Conservation (phyloP, 1,140 invertebrate genomes). For the Atta texana region DNA sequence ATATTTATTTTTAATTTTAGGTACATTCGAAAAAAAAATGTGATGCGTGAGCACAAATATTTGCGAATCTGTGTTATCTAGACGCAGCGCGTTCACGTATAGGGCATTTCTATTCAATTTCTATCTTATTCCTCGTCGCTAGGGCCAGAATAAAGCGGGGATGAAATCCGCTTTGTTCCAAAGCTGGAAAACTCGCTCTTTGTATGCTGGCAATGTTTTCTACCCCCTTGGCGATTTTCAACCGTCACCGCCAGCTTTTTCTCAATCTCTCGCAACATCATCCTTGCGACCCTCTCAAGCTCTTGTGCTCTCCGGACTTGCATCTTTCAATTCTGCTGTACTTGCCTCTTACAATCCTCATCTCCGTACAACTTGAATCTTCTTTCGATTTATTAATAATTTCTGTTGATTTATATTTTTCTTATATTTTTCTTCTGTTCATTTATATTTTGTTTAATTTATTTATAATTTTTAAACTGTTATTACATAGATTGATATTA, state of each 20-base stretch:
- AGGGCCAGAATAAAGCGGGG: neutral
- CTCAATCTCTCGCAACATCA: conserved; percentile 25
- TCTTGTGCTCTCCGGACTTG: neutral
- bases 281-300: neutral
- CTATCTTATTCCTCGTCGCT: conserved; percentile 10
- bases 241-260: conserved; percentile 18
- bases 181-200: conserved; percentile 30
- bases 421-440: conserved; percentile 1
- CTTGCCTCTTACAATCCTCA: neutral
- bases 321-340: conserved; percentile 6
- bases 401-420: conserved; percentile 11
- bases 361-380: neutral
- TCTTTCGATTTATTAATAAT: neutral
- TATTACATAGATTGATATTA: neutral
- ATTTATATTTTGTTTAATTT: neutral
- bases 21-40: neutral
- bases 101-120: neutral
- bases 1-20: neutral
- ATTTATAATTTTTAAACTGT: neutral
- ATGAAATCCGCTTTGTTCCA: conserved; percentile 32
- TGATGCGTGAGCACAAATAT: neutral
- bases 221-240: conserved; percentile 34
- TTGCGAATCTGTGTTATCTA: conserved; percentile 9
- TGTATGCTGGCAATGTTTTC: conserved; percentile 16
- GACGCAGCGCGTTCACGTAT: neutral